Conservation (phyloP, 2,113 vertebrate species). For the Connochaetes taurinus region DNA sequence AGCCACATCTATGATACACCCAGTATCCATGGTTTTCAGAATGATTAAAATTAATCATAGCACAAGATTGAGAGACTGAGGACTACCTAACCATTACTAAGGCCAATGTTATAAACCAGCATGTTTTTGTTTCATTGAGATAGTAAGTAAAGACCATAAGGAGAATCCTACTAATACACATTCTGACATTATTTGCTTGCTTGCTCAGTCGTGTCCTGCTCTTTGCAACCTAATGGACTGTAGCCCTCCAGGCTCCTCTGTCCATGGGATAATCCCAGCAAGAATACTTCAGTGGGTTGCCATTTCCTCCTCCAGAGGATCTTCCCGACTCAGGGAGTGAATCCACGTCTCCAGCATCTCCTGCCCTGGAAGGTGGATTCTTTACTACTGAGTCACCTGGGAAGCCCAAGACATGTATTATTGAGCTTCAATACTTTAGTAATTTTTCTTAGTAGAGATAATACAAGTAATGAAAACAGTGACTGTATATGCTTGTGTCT, state of each 20-base stretch:
- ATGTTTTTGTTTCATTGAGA: not conserved
- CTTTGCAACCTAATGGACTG: not conserved
- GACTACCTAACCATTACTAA: not conserved
- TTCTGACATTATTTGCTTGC: not conserved
- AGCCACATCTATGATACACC: not conserved
- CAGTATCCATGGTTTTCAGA: not conserved
- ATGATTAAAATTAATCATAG: slow-evolving; percentile 31
- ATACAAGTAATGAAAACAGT: not conserved
- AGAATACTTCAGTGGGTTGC: not conserved
- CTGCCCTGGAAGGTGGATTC: not conserved
- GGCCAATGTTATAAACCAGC: not conserved
- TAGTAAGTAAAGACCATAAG: not conserved
- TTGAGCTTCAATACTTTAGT: not conserved
- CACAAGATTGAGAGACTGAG: not conserved
- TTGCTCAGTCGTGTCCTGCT: not conserved
- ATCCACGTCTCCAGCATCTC: not conserved
- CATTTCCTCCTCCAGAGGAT: not conserved
- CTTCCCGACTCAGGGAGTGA: not conserved
- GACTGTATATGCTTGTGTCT: not conserved
- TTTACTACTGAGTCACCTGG: not conserved
- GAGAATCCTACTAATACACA: not conserved
- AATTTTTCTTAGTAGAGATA: not conserved
- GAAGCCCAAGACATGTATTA: not conserved
- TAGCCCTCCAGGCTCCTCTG: not conserved
- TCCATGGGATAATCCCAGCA: not conserved